Percentiles rank a stretch among this genome's conserved stretches.
phyloP scores from a whole-genome alignment of 2,888 invertebrate genomes.

The Cerastoderma edule region DNA sequence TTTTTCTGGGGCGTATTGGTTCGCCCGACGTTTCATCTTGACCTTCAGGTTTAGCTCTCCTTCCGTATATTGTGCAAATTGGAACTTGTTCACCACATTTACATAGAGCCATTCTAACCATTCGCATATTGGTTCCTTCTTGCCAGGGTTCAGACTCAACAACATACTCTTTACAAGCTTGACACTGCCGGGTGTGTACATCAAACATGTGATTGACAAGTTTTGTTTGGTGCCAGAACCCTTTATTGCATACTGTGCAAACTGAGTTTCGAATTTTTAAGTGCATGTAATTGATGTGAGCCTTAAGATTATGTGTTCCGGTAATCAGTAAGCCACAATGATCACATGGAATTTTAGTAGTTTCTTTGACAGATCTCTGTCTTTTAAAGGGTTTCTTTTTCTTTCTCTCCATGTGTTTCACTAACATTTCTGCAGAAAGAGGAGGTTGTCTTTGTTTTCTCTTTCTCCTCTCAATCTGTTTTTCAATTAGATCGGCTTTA shows the following conservation, averaged over 20 bases:
- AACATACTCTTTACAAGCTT: slow-evolving; percentile 15
- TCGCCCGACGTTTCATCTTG: slow-evolving; percentile 36
- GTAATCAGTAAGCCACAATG: slow-evolving; percentile 3
- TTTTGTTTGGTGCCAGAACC: slow-evolving; percentile 9
- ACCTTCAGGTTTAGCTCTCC: slow-evolving; percentile 41
- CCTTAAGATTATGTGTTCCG: too few relatives aligned
- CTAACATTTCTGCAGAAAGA: too few relatives aligned
- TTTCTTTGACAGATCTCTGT: too few relatives aligned
- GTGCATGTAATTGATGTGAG: slow-evolving; percentile 18
- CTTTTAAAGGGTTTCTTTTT: too few relatives aligned
- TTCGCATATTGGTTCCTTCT: slow-evolving; percentile 8
- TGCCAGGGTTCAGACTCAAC: slow-evolving; percentile 7
- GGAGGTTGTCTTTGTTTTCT: too few relatives aligned
- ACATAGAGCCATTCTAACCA: neutral
- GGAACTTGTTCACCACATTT: slow-evolving; percentile 16
- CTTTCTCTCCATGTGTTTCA: too few relatives aligned
- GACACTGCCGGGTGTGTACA: slow-evolving; percentile 17
- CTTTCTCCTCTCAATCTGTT: too few relatives aligned
- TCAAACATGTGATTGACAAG: slow-evolving; percentile 14
- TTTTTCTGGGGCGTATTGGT: slow-evolving; percentile 31
- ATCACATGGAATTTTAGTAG: too few relatives aligned
- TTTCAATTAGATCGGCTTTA: too few relatives aligned
- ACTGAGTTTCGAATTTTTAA: slow-evolving; percentile 4
- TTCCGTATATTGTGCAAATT: too few relatives aligned
- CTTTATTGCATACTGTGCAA: neutral